phyloP scores from a whole-genome alignment of 2,797 vertebrate species.

The Cercopithecus mitis region DNA sequence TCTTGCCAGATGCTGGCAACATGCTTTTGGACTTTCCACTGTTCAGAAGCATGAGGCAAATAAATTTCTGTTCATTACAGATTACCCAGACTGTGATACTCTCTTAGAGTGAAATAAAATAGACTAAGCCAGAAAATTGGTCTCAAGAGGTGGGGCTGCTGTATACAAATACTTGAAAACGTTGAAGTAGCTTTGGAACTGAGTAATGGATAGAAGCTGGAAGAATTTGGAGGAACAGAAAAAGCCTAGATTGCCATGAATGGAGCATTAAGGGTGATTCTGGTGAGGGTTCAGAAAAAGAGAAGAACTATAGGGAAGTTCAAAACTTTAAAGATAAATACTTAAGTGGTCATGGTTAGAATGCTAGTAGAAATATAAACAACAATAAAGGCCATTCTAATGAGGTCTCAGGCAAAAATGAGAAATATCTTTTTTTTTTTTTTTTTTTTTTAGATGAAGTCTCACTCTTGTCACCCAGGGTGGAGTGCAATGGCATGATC shows the following conservation, averaged over 20 bases:
- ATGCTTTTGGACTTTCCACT: not conserved
- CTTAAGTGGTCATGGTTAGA: not conserved
- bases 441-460: too few relatives aligned
- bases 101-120: not conserved
- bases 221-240: not conserved
- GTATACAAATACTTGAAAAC: not conserved
- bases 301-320: not conserved
- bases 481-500: too few relatives aligned
- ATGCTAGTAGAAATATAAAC: not conserved
- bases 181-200: not conserved
- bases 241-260: not conserved
- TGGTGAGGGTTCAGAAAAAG: not conserved
- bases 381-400: not conserved
- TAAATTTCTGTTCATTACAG: not conserved
- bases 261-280: not conserved
- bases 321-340: not conserved
- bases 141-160: not conserved
- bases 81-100: not conserved
- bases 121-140: not conserved
- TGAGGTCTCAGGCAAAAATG: not conserved
- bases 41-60: not conserved
- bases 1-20: not conserved
- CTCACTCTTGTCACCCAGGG: too few relatives aligned
- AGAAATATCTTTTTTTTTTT: too few relatives aligned
- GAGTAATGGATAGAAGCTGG: not conserved